phyloP scores from a whole-genome alignment of 1,140 invertebrate species.

The Ridgeia piscesae region DNA sequence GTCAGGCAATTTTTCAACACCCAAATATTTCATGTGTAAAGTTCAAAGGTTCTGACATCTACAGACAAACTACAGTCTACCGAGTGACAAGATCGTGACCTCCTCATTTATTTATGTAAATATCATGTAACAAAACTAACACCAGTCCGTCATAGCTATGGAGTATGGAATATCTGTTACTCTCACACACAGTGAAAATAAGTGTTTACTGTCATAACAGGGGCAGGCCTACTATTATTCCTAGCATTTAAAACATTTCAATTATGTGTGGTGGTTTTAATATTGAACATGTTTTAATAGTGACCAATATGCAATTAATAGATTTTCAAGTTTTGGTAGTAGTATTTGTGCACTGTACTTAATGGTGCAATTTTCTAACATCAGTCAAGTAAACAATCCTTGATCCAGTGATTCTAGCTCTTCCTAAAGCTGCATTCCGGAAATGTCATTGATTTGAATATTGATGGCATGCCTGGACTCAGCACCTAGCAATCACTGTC shows the following conservation, averaged over 20 bases:
- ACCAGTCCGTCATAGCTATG: background rate
- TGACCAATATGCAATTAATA: background rate
- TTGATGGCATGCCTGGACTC: background rate
- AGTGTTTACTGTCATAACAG: background rate
- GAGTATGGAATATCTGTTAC: background rate
- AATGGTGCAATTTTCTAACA: background rate
- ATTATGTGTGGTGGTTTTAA: background rate
- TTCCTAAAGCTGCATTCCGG: background rate
- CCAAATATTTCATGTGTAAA: background rate
- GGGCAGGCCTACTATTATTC: too few relatives aligned
- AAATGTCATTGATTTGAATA: background rate
- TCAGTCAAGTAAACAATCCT: background rate
- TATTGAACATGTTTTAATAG: background rate
- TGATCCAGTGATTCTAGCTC: background rate
- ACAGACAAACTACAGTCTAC: background rate
- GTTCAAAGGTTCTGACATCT: background rate
- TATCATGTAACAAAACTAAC: background rate
- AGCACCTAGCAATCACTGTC: conserved; percentile 3
- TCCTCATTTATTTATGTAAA: background rate
- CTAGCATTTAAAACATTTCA: background rate
- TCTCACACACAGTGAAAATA: background rate
- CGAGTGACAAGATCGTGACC: background rate
- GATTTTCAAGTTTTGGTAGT: background rate
- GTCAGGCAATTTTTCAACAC: background rate
- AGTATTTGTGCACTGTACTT: background rate